Percentiles rank a stretch among this genome's conserved stretches.
Conservation (phyloP, 2,113 vertebrate genomes). For the Arvicanthis niloticus region DNA sequence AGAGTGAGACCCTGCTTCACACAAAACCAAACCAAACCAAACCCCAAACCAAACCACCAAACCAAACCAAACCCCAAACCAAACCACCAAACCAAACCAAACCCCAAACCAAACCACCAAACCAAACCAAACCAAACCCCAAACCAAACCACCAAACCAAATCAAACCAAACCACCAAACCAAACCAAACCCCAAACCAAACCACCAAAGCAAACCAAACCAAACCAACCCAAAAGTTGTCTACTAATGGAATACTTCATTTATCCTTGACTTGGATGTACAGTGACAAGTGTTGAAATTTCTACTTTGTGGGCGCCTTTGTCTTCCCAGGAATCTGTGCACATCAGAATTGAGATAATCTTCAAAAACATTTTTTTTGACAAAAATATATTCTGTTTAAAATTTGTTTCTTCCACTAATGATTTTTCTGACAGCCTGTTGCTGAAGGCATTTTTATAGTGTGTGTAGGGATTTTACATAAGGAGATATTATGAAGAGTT, state of each 20-base stretch:
- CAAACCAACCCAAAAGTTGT: background rate
- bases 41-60: background rate
- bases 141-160: too few relatives aligned
- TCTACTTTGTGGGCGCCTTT: background rate
- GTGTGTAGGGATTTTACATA: background rate
- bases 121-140: background rate
- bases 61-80: background rate
- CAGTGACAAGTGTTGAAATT: background rate
- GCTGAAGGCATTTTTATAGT: background rate
- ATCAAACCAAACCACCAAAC: too few relatives aligned
- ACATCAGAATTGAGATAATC: background rate
- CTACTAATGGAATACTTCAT: background rate
- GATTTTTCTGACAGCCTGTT: conserved; percentile 2
- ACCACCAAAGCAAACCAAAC: background rate
- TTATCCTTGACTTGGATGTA: background rate
- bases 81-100: background rate
- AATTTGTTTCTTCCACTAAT: background rate
- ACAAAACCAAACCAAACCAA: background rate
- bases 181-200: too few relatives aligned
- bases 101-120: background rate
- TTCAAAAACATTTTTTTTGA: background rate
- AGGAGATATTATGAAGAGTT: background rate
- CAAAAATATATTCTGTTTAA: background rate
- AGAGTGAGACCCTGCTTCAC: background rate
- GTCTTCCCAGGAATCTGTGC: conserved; percentile 10